Conservation (phyloP, 2,113 vertebrate species). For the Procapra przewalskii region DNA sequence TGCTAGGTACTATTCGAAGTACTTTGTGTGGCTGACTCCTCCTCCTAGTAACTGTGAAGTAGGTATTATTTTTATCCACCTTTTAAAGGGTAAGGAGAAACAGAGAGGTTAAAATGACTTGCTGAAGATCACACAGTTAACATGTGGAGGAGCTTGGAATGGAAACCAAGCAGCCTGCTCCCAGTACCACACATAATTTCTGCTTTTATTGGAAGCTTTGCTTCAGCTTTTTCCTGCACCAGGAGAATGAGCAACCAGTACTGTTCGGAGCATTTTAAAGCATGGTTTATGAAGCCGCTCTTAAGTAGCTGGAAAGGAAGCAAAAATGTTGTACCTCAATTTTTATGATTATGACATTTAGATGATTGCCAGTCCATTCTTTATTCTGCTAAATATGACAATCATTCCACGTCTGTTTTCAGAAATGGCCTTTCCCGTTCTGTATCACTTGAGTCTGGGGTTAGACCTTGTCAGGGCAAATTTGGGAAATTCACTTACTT, state of each 20-base stretch:
- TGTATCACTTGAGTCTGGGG: background rate
- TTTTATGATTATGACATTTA: background rate
- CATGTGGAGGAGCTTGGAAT: background rate
- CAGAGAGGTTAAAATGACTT: background rate
- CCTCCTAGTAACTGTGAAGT: background rate
- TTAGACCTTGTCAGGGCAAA: background rate
- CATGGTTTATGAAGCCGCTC: background rate
- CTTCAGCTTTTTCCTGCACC: background rate
- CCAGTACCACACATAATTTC: background rate
- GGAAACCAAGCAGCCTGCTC: background rate
- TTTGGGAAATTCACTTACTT: background rate
- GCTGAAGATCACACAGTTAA: background rate
- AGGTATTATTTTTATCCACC: background rate
- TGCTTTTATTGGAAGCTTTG: background rate
- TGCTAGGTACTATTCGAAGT: background rate
- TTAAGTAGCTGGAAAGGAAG: background rate
- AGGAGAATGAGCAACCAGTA: background rate
- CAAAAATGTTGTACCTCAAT: accelerated
- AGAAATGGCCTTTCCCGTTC: background rate
- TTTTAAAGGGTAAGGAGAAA: conserved; percentile 2
- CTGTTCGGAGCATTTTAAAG: background rate
- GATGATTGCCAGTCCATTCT: background rate
- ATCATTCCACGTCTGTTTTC: background rate
- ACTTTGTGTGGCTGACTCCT: background rate
- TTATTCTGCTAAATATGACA: conserved; percentile 16